phyloP scores from a whole-genome alignment of 2,888 invertebrate genomes.

The Cephalotes varians region DNA sequence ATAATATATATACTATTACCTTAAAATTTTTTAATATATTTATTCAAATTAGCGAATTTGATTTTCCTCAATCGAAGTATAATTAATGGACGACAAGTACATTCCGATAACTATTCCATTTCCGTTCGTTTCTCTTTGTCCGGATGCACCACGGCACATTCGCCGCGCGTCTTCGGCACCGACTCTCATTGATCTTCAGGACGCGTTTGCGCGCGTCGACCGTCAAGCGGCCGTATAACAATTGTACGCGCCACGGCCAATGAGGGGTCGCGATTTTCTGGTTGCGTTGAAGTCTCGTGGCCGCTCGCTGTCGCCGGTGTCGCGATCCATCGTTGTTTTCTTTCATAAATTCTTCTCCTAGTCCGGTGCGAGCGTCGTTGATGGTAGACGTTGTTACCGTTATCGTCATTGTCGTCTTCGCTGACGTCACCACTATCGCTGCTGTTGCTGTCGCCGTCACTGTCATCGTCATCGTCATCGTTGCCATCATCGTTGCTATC shows the following conservation, averaged over 20 bases:
- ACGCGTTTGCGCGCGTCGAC: neutral
- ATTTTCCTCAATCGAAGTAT: neutral
- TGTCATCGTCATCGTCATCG: neutral
- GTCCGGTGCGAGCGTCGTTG: neutral
- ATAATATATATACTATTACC: neutral
- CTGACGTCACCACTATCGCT: neutral
- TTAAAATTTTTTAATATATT: neutral
- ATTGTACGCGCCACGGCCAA: neutral
- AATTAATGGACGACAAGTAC: neutral
- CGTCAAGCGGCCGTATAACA: neutral
- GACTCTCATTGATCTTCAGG: neutral
- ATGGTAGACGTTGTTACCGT: neutral
- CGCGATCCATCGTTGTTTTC: constrained; percentile 19
- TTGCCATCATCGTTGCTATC: too few relatives aligned
- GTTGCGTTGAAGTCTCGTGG: constrained; percentile 8
- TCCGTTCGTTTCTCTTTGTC: neutral
- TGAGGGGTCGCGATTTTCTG: constrained; percentile 13
- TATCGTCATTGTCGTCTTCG: neutral
- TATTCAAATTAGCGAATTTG: neutral
- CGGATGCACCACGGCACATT: neutral
- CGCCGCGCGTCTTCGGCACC: neutral
- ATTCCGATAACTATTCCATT: too few relatives aligned
- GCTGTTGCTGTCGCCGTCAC: neutral
- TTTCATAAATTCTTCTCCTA: neutral
- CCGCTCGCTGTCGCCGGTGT: constrained; percentile 20